Conservation (phyloP, 2,113 vertebrate species). For the Carassius auratus region DNA sequence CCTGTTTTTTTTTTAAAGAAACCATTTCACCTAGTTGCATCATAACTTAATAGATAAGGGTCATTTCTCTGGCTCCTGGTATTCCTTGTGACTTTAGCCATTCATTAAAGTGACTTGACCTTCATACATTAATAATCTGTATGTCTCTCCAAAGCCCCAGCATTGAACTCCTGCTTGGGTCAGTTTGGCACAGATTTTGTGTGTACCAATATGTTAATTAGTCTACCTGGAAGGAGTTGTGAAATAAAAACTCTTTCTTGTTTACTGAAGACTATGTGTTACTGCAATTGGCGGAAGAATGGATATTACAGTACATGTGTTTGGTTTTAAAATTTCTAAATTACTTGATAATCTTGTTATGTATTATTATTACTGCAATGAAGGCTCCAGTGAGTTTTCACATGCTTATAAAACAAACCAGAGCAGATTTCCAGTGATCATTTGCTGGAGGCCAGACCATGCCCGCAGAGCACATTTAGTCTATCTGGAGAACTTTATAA, state of each 20-base stretch:
- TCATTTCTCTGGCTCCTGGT: constrained; percentile 27
- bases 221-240: constrained; percentile 6
- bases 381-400: neutral
- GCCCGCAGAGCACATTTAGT: neutral
- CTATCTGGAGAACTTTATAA: neutral
- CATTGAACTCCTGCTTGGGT: constrained; percentile 26
- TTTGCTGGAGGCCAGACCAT: constrained; percentile 20
- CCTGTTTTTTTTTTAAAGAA: constrained; percentile 21
- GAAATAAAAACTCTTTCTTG: neutral
- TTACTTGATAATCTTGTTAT: neutral
- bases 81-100: constrained; percentile 32
- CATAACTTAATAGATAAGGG: constrained; percentile 40
- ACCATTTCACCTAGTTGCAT: constrained; percentile 34
- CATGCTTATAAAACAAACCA: neutral
- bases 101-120: constrained; percentile 44
- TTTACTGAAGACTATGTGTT: neutral
- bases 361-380: neutral
- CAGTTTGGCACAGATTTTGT: neutral
- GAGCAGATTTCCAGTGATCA: neutral
- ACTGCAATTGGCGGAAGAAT: neutral
- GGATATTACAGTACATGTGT: neutral
- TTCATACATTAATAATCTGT: constrained; percentile 29
- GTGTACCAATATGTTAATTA: constrained; percentile 24
- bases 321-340: neutral
- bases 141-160: constrained; percentile 14